These are phyloP conservation scores for Sogatella furcifera DNA, from an alignment of 1,140 invertebrate genomes.

Conservation along the genomic window DNA sequence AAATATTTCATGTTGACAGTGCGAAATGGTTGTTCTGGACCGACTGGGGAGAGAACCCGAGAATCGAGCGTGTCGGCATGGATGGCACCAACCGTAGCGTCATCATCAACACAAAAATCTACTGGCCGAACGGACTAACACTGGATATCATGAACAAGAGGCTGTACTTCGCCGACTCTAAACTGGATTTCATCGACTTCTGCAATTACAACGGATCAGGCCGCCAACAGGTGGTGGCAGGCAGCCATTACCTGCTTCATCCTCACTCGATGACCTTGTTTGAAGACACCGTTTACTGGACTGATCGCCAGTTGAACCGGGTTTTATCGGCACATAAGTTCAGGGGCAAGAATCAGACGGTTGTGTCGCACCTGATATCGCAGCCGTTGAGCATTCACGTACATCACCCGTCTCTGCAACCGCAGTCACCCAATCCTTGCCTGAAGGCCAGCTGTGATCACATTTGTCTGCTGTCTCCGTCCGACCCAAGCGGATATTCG, in stretches of 20 bases:
- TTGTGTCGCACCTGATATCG: slow-evolving; percentile 87
- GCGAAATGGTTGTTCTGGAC: slow-evolving; percentile 91
- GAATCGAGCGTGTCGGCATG: slow-evolving; percentile 92
- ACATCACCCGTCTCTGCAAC: slow-evolving; percentile 87
- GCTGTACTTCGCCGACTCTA: slow-evolving; percentile 96
- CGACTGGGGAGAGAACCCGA: slow-evolving; percentile 95
- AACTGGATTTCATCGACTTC: slow-evolving; percentile 96
- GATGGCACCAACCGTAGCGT: slow-evolving; percentile 77
- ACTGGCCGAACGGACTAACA: slow-evolving; percentile 95
- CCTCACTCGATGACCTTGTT: slow-evolving; percentile 91
- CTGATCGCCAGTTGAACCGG: slow-evolving; percentile 83
- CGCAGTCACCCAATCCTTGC: slow-evolving; percentile 75
- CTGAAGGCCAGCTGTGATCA: slow-evolving; percentile 70
- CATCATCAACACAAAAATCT: slow-evolving; percentile 93
- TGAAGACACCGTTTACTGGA: slow-evolving; percentile 93
- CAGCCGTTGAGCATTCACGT: slow-evolving; percentile 91
- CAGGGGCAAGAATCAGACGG: slow-evolving; percentile 78
- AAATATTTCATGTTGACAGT: slow-evolving; percentile 25
- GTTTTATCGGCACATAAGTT: slow-evolving; percentile 82
- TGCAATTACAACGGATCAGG: slow-evolving; percentile 93
- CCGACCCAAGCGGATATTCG: slow-evolving; percentile 54
- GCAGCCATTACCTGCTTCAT: slow-evolving; percentile 85
- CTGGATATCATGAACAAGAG: slow-evolving; percentile 87
- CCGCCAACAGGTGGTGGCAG: slow-evolving; percentile 74
- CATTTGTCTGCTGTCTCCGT: slow-evolving; percentile 79